Conservation (phyloP, 2,888 invertebrate genomes). For the Ormyrus nitidulus region DNA sequence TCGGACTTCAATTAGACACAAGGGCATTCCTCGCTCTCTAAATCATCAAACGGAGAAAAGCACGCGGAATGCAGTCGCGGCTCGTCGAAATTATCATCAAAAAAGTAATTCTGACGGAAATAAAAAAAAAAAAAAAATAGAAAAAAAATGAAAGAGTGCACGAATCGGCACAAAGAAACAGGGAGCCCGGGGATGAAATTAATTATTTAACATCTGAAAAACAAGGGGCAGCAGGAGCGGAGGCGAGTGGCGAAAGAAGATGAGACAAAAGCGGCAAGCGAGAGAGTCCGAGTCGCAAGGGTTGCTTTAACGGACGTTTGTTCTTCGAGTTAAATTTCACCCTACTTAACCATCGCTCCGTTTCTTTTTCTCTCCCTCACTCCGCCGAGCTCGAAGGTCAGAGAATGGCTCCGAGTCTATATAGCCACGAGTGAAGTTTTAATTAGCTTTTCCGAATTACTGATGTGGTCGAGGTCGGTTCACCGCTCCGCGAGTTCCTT, state of each 20-base stretch:
- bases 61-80: background rate
- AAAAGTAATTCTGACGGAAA: slow-evolving; percentile 13
- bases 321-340: slow-evolving; percentile 55
- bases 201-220: slow-evolving; percentile 56
- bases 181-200: slow-evolving; percentile 42
- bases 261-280: slow-evolving; percentile 51
- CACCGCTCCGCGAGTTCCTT: slow-evolving; percentile 66
- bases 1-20: slow-evolving; percentile 12
- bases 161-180: slow-evolving; percentile 39
- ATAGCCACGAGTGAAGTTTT: slow-evolving; percentile 72
- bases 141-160: background rate
- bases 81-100: slow-evolving; percentile 47
- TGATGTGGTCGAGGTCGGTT: slow-evolving; percentile 68
- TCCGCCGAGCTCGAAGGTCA: slow-evolving; percentile 57
- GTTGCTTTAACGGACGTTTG: slow-evolving; percentile 53
- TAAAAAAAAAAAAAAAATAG: background rate
- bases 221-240: slow-evolving; percentile 49
- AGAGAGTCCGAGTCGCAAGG: slow-evolving; percentile 53
- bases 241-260: slow-evolving; percentile 58
- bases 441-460: slow-evolving; percentile 74
- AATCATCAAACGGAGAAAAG: slow-evolving; percentile 51
- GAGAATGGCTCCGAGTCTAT: slow-evolving; percentile 56
- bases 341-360: slow-evolving; percentile 46
- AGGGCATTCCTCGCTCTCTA: slow-evolving; percentile 14
- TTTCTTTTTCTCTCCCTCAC: slow-evolving; percentile 54